Evolutionary conservation across 2,113 vertebrate genomes (phyloP).

Genomic region (Carettochelys insculpta): DNA sequence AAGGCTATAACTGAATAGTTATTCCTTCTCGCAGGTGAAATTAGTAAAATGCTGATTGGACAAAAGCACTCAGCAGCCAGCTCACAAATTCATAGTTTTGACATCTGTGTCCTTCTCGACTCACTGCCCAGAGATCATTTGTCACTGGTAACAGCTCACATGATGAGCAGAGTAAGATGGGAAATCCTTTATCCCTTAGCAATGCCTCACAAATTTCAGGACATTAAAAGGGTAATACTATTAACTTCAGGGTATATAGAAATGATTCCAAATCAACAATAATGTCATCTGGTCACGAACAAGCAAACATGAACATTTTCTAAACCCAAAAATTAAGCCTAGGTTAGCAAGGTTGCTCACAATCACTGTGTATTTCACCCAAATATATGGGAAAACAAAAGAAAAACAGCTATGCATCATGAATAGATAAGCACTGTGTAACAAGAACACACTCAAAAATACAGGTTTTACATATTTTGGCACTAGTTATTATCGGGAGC

Average conservation of each 20-base stretch:
- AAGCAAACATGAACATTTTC: neutral
- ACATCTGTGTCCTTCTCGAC: constrained; percentile 99
- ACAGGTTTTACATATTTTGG: constrained; percentile 5
- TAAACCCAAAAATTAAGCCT: fast-evolving
- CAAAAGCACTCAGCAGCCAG: constrained; percentile 63
- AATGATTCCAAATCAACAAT: constrained; percentile 55
- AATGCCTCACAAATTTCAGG: constrained; percentile 64
- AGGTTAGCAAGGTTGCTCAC: neutral
- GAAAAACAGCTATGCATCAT: constrained; percentile 2
- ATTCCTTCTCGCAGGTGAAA: constrained; percentile 73
- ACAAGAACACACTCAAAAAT: constrained; percentile 18
- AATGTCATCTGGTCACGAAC: neutral
- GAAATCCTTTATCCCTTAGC: constrained; percentile 73
- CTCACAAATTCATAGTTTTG: constrained; percentile 87
- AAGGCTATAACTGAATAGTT: constrained; percentile 79
- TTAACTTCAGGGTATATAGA: constrained; percentile 54
- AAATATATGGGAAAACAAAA: neutral
- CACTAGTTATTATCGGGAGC: neutral
- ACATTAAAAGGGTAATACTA: constrained; percentile 70
- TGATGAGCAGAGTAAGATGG: constrained; percentile 67
- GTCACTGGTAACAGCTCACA: constrained; percentile 79
- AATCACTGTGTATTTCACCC: fast-evolving
- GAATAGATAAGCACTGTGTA: constrained; percentile 3
- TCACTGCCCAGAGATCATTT: constrained; percentile 88
- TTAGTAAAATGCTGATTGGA: constrained; percentile 80